A percentile compares a stretch with the other conserved stretches of the same genome.
Evolutionary conservation across 1,140 invertebrate genomes (phyloP).

Genomic region (Melitaea cinxia): DNA sequence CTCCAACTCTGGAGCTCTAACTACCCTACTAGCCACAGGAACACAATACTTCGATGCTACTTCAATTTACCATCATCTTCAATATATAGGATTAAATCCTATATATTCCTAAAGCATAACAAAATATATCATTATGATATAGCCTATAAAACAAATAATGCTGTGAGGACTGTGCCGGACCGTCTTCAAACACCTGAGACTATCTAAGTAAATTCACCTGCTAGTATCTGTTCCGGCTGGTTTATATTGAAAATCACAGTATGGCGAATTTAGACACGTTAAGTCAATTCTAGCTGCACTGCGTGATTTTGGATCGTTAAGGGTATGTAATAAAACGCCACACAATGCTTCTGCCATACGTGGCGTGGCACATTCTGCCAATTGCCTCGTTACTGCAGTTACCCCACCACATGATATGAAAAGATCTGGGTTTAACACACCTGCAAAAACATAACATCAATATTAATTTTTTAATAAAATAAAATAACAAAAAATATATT

Average conservation of each 20-base stretch:
- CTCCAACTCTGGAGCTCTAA: too few relatives aligned
- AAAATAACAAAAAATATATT: too few relatives aligned
- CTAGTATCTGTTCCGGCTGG: constrained; percentile 83
- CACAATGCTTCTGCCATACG: constrained; percentile 92
- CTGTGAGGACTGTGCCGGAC: too few relatives aligned
- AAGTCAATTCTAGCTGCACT: constrained; percentile 88
- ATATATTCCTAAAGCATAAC: too few relatives aligned
- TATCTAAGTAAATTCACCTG: constrained; percentile 69
- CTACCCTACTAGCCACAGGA: too few relatives aligned
- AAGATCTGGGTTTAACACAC: constrained; percentile 90
- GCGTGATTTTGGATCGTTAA: constrained; percentile 93
- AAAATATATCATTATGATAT: too few relatives aligned
- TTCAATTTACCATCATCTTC: too few relatives aligned
- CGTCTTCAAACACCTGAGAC: too few relatives aligned
- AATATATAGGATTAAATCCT: too few relatives aligned
- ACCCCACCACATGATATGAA: constrained; percentile 93
- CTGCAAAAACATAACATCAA: constrained; percentile 68
- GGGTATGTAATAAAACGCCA: constrained; percentile 91
- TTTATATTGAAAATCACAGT: constrained; percentile 94
- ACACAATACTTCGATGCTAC: too few relatives aligned
- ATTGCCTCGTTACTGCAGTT: constrained; percentile 89
- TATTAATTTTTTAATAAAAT: too few relatives aligned
- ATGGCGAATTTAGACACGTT: constrained; percentile 93
- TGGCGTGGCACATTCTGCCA: constrained; percentile 90
- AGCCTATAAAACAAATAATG: too few relatives aligned